phyloP scores from a whole-genome alignment of 2,888 invertebrate genomes.

The Caenorhabditis sp. region DNA sequence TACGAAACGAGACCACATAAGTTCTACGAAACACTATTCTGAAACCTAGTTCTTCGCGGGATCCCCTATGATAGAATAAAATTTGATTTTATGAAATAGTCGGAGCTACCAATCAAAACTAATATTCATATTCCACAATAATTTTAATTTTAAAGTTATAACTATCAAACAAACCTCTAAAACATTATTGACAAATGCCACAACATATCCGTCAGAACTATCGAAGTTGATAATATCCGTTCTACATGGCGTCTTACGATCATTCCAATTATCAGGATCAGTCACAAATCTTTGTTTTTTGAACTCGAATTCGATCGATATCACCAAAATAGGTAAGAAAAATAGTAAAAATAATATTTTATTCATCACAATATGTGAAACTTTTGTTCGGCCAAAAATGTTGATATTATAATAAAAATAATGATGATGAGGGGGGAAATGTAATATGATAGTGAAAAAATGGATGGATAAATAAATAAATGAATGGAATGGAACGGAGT shows the following conservation, averaged over 20 bases:
- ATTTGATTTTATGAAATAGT: too few relatives aligned
- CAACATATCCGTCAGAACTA: background rate
- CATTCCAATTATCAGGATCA: background rate
- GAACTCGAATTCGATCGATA: background rate
- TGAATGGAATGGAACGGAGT: background rate
- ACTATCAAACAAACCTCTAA: slow-evolving; percentile 9
- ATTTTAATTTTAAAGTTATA: too few relatives aligned
- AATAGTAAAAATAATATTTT: background rate
- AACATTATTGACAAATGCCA: slow-evolving; percentile 8
- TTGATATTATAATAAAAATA: background rate
- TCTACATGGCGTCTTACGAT: background rate
- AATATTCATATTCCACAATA: too few relatives aligned
- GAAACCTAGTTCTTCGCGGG: too few relatives aligned
- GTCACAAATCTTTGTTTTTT: background rate
- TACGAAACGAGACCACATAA: too few relatives aligned
- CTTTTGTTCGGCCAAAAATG: background rate
- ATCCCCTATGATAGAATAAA: too few relatives aligned
- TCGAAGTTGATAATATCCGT: background rate
- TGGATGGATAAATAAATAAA: background rate
- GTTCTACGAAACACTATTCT: too few relatives aligned
- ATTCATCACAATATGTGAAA: background rate
- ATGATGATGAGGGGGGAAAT: background rate
- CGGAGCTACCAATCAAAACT: too few relatives aligned
- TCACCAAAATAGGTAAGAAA: background rate
- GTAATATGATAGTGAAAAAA: slow-evolving; percentile 1